A percentile compares a stretch with the other conserved stretches of the same genome.
These are phyloP conservation scores for Arvicanthis niloticus DNA, from an alignment of 2,113 vertebrate genomes.

Conservation along the genomic window DNA sequence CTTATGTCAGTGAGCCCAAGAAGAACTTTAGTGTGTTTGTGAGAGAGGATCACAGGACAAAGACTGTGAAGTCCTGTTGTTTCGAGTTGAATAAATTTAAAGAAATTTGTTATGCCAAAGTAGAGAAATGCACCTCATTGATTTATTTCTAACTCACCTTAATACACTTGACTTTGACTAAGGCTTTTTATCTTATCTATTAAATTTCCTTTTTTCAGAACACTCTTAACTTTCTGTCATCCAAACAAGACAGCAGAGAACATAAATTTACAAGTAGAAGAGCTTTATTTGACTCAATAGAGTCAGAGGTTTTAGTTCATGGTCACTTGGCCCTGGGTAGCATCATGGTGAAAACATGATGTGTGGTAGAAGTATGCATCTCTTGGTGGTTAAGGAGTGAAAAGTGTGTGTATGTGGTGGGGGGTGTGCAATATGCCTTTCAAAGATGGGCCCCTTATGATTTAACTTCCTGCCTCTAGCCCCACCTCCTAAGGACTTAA, in stretches of 20 bases:
- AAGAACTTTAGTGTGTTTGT: neutral
- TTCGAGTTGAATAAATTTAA: neutral
- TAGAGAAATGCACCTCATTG: neutral
- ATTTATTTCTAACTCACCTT: neutral
- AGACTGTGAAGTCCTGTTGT: neutral
- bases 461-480: neutral
- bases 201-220: neutral
- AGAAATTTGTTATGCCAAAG: neutral
- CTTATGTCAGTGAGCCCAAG: neutral
- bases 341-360: neutral
- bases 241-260: neutral
- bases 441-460: too few species aligned
- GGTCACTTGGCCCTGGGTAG: neutral
- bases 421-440: neutral
- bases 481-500: neutral
- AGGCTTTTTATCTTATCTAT: neutral
- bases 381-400: neutral
- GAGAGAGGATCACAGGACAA: neutral
- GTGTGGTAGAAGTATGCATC: neutral
- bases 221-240: neutral
- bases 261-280: neutral
- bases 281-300: neutral
- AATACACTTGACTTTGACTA: neutral
- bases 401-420: neutral
- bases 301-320: neutral